phyloP scores from a whole-genome alignment of 2,113 vertebrate species.

The Corvus moneduloides region DNA sequence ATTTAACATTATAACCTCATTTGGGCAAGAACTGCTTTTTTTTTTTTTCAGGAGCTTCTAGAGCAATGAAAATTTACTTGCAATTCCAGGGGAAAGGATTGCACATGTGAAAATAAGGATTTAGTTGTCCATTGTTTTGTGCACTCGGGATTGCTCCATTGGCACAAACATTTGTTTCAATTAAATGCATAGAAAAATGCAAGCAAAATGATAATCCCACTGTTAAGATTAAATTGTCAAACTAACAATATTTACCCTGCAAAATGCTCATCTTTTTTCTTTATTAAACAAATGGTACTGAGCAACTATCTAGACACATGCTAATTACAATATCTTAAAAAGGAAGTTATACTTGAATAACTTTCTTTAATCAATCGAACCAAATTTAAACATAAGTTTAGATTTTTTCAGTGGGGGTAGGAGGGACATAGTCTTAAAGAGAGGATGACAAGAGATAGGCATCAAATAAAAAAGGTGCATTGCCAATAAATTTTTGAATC shows the following conservation, averaged over 20 bases:
- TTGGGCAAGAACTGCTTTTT: not conserved
- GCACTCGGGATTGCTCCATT: not conserved
- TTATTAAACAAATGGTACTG: not conserved
- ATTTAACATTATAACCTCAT: not conserved
- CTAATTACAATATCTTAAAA: not conserved
- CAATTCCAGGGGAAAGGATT: not conserved
- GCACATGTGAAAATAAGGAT: not conserved
- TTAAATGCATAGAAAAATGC: not conserved
- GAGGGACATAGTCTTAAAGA: not conserved
- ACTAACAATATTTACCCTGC: not conserved
- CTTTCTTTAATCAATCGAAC: not conserved
- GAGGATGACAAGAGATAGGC: not conserved
- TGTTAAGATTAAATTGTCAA: not conserved
- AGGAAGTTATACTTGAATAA: not conserved
- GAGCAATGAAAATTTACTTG: not conserved
- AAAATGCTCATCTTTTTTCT: not conserved
- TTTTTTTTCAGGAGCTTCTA: not conserved
- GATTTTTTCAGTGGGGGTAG: not conserved
- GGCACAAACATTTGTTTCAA: not conserved
- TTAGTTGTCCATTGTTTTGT: not conserved
- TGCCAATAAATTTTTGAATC: not conserved
- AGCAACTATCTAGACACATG: not conserved
- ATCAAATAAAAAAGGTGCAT: not conserved
- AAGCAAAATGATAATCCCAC: not conserved
- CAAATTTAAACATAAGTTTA: not conserved